These are phyloP conservation scores for Daubentonia madagascariensis DNA, from an alignment of 2,113 vertebrate species.

Conservation along the genomic window DNA sequence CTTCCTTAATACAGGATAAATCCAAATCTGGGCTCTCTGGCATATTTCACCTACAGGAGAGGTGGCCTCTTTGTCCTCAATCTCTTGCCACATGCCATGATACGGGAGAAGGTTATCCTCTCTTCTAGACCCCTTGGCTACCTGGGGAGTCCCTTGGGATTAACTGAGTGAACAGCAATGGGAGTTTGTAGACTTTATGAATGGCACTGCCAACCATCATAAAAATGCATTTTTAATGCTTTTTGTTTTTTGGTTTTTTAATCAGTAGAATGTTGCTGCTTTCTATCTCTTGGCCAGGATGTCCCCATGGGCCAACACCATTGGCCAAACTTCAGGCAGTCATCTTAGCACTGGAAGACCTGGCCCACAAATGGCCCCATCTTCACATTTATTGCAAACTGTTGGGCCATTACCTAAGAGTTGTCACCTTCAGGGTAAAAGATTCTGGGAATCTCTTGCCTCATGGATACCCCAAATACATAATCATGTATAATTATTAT, in stretches of 20 bases:
- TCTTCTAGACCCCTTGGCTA: background rate
- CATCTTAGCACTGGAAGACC: background rate
- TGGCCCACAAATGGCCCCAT: background rate
- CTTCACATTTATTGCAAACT: background rate
- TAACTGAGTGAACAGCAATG: background rate
- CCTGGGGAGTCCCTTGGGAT: background rate
- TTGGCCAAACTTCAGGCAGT: background rate
- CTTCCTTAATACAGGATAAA: background rate
- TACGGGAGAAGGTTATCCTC: background rate
- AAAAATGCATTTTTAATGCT: background rate
- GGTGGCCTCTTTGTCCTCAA: background rate
- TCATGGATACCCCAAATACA: background rate
- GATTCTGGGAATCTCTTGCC: background rate
- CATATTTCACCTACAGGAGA: background rate
- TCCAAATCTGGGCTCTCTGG: background rate
- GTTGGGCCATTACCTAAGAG: background rate
- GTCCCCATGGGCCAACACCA: background rate
- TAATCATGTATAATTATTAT: too few relatives aligned
- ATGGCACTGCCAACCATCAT: background rate
- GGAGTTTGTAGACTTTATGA: background rate
- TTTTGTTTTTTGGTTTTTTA: background rate
- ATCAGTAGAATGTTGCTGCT: background rate
- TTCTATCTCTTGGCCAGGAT: background rate
- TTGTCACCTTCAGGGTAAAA: background rate
- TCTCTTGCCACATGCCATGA: background rate